These are phyloP conservation scores for Silurus asotus DNA, from an alignment of 2,113 vertebrate species.

Conservation along the genomic window DNA sequence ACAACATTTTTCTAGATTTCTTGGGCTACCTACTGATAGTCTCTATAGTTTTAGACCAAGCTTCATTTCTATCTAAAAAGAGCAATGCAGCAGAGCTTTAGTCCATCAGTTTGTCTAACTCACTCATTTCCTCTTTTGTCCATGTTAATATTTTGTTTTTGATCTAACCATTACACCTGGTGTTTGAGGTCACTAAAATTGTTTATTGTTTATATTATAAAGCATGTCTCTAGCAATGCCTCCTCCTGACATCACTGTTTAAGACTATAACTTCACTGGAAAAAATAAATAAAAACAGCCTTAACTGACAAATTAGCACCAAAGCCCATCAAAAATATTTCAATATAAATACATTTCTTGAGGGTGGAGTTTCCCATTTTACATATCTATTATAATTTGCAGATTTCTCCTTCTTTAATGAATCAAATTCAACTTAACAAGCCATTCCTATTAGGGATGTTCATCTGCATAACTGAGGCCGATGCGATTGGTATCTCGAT, in stretches of 20 bases:
- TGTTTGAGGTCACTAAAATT: neutral
- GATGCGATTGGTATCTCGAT: too few species aligned
- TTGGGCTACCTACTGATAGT: neutral
- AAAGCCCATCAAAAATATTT: neutral
- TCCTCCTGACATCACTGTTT: neutral
- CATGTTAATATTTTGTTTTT: neutral
- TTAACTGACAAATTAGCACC: neutral
- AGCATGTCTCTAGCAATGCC: neutral
- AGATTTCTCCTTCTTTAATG: too few species aligned
- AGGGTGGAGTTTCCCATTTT: neutral
- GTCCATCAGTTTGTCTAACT: neutral
- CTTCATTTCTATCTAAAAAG: neutral
- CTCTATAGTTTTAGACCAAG: neutral
- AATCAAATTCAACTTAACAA: neutral
- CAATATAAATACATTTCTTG: neutral
- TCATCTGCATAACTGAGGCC: too few species aligned
- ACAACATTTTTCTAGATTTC: neutral
- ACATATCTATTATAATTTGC: too few species aligned
- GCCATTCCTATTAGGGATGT: too few species aligned
- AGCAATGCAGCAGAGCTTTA: neutral
- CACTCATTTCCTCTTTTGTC: neutral
- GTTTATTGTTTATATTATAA: neutral
- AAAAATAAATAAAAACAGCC: neutral
- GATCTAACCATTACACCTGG: neutral
- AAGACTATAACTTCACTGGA: neutral